These are phyloP conservation scores for Harpagoxenus sublaevis DNA, from an alignment of 2,888 invertebrate species.

Conservation along the genomic window DNA sequence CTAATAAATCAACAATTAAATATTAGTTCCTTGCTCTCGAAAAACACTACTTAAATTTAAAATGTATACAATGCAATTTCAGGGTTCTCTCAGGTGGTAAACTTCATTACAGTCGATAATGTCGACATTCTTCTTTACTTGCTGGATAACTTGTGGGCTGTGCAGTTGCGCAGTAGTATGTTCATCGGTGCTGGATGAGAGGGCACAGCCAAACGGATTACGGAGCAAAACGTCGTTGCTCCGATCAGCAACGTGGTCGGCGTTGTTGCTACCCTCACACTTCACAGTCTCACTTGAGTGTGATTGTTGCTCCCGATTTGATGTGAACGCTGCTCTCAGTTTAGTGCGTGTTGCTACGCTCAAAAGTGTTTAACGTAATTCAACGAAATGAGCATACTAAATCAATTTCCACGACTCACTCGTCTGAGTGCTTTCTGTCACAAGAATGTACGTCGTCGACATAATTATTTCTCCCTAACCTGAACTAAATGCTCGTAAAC, in stretches of 20 bases:
- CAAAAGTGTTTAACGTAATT: neutral
- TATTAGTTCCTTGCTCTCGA: neutral
- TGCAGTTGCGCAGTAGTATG: neutral
- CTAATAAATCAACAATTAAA: neutral
- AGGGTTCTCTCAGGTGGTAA: neutral
- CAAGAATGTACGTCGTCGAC: slow-evolving; percentile 49
- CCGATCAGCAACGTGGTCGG: neutral
- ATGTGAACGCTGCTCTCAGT: neutral
- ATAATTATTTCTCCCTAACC: neutral
- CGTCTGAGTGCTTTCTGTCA: slow-evolving; percentile 2
- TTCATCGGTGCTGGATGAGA: neutral
- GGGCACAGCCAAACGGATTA: neutral
- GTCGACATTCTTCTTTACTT: neutral
- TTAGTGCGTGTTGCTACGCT: neutral
- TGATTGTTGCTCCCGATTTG: neutral
- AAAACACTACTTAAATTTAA: neutral
- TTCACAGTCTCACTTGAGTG: neutral
- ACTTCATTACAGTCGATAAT: neutral
- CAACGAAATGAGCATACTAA: slow-evolving; percentile 32
- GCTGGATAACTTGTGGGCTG: neutral
- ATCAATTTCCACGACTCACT: slow-evolving; percentile 33
- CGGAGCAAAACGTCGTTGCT: neutral
- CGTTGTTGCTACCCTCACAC: neutral
- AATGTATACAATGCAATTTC: neutral
- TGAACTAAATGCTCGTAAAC: neutral